Percentiles rank a stretch among this genome's conserved stretches.
These are phyloP conservation scores for Aplodontia rufa DNA, from an alignment of 2,113 vertebrate species.

Conservation along the genomic window DNA sequence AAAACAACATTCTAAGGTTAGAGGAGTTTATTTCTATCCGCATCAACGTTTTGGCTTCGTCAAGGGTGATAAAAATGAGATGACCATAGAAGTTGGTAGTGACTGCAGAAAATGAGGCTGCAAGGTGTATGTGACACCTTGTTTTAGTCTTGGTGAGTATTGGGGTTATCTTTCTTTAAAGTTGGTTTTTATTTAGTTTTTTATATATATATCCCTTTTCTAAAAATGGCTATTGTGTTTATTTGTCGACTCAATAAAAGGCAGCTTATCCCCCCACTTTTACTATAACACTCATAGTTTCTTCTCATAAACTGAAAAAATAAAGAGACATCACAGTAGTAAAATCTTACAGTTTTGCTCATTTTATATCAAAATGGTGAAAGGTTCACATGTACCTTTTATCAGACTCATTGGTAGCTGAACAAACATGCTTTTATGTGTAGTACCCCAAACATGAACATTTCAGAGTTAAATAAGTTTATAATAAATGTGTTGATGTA, in stretches of 20 bases:
- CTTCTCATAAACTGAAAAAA: slow-evolving; percentile 26
- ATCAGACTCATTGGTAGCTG: background rate
- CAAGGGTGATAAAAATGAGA: slow-evolving; percentile 4
- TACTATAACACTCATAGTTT: background rate
- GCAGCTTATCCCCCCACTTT: background rate
- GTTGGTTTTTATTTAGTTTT: background rate
- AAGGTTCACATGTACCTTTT: slow-evolving; percentile 26
- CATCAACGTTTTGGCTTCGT: background rate
- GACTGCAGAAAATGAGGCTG: background rate
- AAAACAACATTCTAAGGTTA: background rate
- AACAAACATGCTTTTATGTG: background rate
- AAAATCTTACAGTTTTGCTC: slow-evolving; percentile 4
- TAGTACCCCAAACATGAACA: background rate
- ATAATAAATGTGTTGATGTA: background rate
- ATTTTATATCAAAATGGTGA: slow-evolving; percentile 1
- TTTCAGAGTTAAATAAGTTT: background rate
- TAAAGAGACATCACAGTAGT: slow-evolving; percentile 4
- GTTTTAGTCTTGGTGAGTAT: background rate
- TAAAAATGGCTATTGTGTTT: slow-evolving; percentile 26
- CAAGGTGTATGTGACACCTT: background rate
- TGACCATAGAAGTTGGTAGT: background rate
- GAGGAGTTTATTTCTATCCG: background rate
- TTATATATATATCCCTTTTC: background rate
- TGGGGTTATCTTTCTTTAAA: background rate
- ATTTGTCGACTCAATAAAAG: background rate